These are phyloP conservation scores for Desmodus rotundus DNA, from an alignment of 2,113 vertebrate species.

Conservation along the genomic window DNA sequence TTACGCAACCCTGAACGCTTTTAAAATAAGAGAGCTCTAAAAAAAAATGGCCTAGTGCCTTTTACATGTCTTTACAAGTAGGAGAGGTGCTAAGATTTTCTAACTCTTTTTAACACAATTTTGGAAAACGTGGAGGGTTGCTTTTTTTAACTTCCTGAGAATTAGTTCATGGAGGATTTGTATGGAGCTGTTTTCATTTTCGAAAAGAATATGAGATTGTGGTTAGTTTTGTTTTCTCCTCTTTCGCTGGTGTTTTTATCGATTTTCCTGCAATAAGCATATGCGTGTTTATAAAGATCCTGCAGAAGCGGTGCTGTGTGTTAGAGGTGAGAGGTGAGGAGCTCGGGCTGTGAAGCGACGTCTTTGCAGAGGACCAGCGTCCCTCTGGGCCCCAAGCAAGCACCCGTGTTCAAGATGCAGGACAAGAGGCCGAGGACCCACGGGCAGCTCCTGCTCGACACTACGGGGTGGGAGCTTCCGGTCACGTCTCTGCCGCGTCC, in stretches of 20 bases:
- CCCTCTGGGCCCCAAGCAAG: neutral
- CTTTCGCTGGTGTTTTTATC: neutral
- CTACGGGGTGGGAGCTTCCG: fast-evolving
- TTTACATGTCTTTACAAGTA: constrained; percentile 46
- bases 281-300: neutral
- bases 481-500: fast-evolving
- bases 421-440: fast-evolving
- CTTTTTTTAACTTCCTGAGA: neutral
- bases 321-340: neutral
- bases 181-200: neutral
- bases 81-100: constrained; percentile 48
- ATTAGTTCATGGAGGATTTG: neutral
- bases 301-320: neutral
- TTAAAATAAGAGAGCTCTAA: constrained; percentile 50
- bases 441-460: neutral
- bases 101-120: constrained; percentile 34
- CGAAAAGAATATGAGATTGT: neutral
- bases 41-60: constrained; percentile 27
- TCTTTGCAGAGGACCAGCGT: neutral
- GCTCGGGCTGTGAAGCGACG: neutral
- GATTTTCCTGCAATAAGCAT: neutral
- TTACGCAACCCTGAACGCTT: constrained; percentile 23
- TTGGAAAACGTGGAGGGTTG: neutral
- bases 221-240: neutral
- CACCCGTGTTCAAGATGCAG: neutral